phyloP scores from a whole-genome alignment of 2,888 invertebrate genomes.

The Bedellia somnulentella region DNA sequence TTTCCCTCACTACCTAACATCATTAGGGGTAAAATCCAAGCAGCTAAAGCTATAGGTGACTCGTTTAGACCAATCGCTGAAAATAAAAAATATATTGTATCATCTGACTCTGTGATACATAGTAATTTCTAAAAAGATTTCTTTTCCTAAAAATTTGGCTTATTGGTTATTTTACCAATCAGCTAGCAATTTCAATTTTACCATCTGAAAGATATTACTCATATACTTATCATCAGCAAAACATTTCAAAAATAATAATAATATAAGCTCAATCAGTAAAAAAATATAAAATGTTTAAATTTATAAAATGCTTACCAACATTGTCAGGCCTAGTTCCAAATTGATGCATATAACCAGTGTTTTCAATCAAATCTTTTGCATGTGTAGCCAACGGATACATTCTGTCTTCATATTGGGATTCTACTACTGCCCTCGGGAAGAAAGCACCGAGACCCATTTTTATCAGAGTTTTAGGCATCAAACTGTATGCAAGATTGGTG shows the following conservation, averaged over 20 bases:
- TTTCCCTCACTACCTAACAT: not conserved
- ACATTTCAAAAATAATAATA: no score
- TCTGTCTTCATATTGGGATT: conserved; percentile 23
- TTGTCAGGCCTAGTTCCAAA: conserved; percentile 77
- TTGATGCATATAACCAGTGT: conserved; percentile 61
- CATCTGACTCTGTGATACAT: not conserved
- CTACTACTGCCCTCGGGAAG: conserved; percentile 35
- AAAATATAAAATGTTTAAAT: not conserved
- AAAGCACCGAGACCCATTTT: conserved; percentile 25
- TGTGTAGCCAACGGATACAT: conserved; percentile 29
- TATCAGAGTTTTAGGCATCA: conserved; percentile 10
- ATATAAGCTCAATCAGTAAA: no score
- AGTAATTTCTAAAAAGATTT: no score
- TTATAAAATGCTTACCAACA: conserved; percentile 40
- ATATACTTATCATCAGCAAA: no score
- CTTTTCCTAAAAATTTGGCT: no score
- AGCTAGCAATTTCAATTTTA: no score
- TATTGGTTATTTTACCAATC: no score
- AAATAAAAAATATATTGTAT: not conserved
- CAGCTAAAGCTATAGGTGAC: not conserved
- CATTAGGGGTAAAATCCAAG: conserved; percentile 3
- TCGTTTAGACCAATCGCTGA: not conserved
- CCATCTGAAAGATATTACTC: no score
- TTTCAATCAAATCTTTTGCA: conserved; percentile 14
- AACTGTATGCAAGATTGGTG: conserved; percentile 48